These are phyloP conservation scores for Glandiceps talaboti DNA, from an alignment of 53 echinoderm and acorn worm species.

Conservation along the genomic window DNA sequence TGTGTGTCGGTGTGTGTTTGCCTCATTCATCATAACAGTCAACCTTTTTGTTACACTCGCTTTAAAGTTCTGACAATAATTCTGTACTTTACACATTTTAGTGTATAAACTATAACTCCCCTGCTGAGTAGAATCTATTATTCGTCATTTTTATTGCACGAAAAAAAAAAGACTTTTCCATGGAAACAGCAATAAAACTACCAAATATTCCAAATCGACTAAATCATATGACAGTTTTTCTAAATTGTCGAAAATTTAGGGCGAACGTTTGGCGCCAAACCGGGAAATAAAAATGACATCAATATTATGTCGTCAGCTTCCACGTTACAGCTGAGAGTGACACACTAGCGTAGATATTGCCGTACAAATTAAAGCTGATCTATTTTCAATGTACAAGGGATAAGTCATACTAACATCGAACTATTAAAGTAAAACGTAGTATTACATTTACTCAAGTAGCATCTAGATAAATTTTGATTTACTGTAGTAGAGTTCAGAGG, in stretches of 20 bases:
- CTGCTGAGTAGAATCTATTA: no score
- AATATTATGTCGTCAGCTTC: background rate
- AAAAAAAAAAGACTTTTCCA: no score
- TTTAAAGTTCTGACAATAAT: no score
- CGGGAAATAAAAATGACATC: background rate
- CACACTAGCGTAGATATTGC: background rate
- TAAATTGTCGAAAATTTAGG: background rate
- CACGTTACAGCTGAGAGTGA: background rate
- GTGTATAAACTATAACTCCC: no score
- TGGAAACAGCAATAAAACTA: background rate
- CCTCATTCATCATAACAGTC: no score
- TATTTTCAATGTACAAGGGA: background rate
- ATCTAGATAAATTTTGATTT: background rate
- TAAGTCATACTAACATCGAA: background rate
- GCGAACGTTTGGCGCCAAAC: background rate
- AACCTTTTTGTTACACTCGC: no score
- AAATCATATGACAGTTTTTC: background rate
- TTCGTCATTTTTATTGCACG: no score
- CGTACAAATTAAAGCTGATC: background rate
- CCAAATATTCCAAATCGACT: background rate
- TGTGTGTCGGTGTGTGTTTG: no score
- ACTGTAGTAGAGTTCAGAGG: background rate
- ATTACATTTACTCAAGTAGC: background rate
- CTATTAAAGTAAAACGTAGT: background rate
- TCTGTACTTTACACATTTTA: no score